Evolutionary conservation across 2,113 vertebrate genomes (phyloP).

Genomic region (Genyomyrus donnyi): DNA sequence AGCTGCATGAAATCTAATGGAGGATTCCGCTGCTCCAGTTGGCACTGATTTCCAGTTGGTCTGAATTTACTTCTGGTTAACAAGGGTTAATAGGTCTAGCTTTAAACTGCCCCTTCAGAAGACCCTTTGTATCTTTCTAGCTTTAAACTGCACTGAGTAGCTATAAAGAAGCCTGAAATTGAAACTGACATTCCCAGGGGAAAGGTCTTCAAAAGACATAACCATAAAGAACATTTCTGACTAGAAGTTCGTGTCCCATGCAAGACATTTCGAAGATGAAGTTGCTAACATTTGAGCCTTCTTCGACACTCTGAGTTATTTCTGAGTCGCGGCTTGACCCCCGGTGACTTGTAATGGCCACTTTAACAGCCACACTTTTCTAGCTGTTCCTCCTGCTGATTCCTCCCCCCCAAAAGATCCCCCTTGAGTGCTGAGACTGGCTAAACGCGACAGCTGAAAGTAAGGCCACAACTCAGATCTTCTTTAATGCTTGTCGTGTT

Average conservation of each 20-base stretch:
- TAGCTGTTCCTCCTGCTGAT: not conserved
- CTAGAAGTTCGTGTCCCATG: not conserved
- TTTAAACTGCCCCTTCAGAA: not conserved
- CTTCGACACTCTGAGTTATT: not conserved
- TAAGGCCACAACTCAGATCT: not conserved
- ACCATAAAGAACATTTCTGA: not conserved
- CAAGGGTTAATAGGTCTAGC: not conserved
- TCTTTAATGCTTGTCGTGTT: conserved; percentile 30
- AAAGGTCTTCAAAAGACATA: not conserved
- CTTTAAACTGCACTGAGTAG: not conserved
- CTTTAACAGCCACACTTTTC: not conserved
- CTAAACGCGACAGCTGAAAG: not conserved
- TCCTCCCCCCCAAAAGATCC: not conserved
- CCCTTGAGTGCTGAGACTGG: conserved; percentile 5
- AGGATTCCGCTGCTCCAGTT: not conserved
- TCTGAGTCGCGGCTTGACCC: not conserved
- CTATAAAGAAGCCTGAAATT: conserved; percentile 3
- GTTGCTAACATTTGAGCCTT: not conserved
- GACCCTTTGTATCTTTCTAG: not conserved
- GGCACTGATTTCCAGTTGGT: not conserved
- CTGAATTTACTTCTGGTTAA: not conserved
- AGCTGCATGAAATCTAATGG: not conserved
- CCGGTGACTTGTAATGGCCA: not conserved
- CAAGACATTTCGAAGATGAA: not conserved
- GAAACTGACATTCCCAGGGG: not conserved